Evolutionary conservation across 1,140 invertebrate genomes (phyloP), one percentile per base, ranked within the genome.

Genomic region (Bombus soroeensis): DNA sequence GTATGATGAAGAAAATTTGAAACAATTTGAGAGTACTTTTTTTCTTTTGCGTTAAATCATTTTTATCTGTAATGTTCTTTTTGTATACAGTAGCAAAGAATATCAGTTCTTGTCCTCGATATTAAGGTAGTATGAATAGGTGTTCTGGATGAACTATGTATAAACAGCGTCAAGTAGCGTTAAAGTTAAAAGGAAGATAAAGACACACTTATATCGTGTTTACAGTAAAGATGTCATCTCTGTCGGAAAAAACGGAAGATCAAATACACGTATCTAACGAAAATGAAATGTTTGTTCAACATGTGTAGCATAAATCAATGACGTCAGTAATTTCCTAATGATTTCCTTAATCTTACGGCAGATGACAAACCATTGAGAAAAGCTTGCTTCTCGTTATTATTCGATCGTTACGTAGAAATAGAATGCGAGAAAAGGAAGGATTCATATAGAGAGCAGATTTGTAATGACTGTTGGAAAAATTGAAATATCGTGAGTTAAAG

Each of bases 301-400:
- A 66, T 34, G n/a, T 66, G 64, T 18, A 75, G 6, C 34, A 75
- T 75, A 53, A 43, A 34, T 43, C n/a, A 76, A 59, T 62, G 75
- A 59, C 75, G 75, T 62, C 53, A 77, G 28, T 77, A 32, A n/a
- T 28, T 62, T 77, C 28, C 13, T 77, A 39, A 39, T 62, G 57
- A n/a, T 41, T 57, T 2, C 39, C 10, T 64, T 39, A 41, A 62
- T 62, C 37, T 77, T 22, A n/a, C 32, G 0, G 15, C n/a, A 41
- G 25, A 18, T 18, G 6, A 59, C 75, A 39, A 41, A 41, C 15
- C 28, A 64, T 43, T 77, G 25, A 41, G 15, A 77, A 41, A 41
- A 77, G 25, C 28, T 64, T 41, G 15, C 18, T 18, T 75, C 3
- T 4, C 2, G 8, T 62, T 32, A 25, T 39, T 28, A 62, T 76